phyloP scores from a whole-genome alignment of 2,888 invertebrate species.

The Pristionchus entomophagus region DNA sequence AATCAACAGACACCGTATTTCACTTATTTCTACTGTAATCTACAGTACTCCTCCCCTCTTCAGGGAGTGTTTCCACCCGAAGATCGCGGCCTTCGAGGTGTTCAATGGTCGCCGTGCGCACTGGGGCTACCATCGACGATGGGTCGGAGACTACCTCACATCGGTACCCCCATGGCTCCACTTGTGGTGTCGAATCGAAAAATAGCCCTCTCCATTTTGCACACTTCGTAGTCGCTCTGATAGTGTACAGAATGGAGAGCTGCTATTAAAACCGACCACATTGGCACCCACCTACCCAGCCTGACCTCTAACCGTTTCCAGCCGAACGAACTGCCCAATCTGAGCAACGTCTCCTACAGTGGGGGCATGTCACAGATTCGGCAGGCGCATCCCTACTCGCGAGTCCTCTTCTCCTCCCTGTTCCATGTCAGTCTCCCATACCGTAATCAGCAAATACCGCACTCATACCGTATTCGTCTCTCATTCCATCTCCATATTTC shows the following conservation, averaged over 20 bases:
- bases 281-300: neutral
- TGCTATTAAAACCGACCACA: too few relatives aligned
- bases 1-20: too few relatives aligned
- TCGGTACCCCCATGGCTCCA: too few relatives aligned
- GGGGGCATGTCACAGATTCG: slow-evolving; percentile 48
- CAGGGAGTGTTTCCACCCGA: slow-evolving; percentile 83
- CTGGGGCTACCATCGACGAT: slow-evolving; percentile 86
- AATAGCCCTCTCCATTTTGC: too few relatives aligned
- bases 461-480: neutral
- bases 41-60: too few relatives aligned
- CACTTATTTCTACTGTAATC: too few relatives aligned
- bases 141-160: slow-evolving; percentile 89
- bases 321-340: slow-evolving; percentile 44
- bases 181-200: too few relatives aligned
- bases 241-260: too few relatives aligned
- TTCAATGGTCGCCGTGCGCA: slow-evolving; percentile 83
- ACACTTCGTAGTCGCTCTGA: too few relatives aligned
- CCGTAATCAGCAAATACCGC: too few relatives aligned
- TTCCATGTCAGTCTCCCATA: slow-evolving; percentile 46
- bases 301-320: too few relatives aligned
- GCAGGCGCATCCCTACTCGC: slow-evolving; percentile 51
- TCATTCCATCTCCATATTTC: neutral
- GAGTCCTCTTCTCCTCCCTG: slow-evolving; percentile 55
- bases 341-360: slow-evolving; percentile 49
- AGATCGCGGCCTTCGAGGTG: slow-evolving; percentile 84